Evolutionary conservation across 1,140 invertebrate genomes (phyloP).

Genomic region (Cecropterus lyciades): DNA sequence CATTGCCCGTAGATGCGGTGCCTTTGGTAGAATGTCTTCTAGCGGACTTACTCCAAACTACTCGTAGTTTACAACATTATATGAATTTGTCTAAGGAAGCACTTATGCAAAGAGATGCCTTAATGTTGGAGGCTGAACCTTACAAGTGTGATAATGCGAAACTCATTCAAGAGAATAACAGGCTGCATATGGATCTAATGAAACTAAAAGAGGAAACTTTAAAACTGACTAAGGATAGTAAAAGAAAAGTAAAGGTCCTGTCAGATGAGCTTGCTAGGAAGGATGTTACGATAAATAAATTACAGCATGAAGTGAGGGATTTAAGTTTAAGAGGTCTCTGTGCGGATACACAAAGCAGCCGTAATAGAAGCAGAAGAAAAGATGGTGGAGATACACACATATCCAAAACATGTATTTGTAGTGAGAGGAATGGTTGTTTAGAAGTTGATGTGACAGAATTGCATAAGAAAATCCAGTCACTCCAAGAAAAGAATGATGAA

Average conservation of each 20-base stretch:
- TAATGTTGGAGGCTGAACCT: slow-evolving; percentile 86
- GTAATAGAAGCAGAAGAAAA: slow-evolving; percentile 72
- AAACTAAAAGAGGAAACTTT: slow-evolving; percentile 86
- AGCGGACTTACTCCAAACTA: slow-evolving; percentile 91
- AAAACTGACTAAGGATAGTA: slow-evolving; percentile 58
- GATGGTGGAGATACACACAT: slow-evolving; percentile 51
- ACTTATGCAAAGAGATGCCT: slow-evolving; percentile 84
- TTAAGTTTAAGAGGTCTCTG: slow-evolving; percentile 75
- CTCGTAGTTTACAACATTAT: slow-evolving; percentile 90
- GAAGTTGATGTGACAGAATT: slow-evolving; percentile 59
- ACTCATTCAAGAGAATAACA: slow-evolving; percentile 89
- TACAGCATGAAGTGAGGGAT: slow-evolving; percentile 75
- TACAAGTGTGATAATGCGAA: slow-evolving; percentile 90
- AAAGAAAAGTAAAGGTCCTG: slow-evolving; percentile 67
- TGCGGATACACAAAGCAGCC: slow-evolving; percentile 75
- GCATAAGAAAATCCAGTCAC: slow-evolving; percentile 52
- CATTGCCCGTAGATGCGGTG: slow-evolving; percentile 88
- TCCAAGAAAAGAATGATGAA: slow-evolving; percentile 67
- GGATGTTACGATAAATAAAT: slow-evolving; percentile 67
- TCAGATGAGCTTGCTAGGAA: slow-evolving; percentile 71
- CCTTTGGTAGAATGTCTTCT: slow-evolving; percentile 90
- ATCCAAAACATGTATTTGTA: slow-evolving; percentile 64
- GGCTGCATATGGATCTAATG: slow-evolving; percentile 88
- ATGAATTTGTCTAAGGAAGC: slow-evolving; percentile 89
- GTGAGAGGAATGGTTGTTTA: slow-evolving; percentile 45